phyloP scores from a whole-genome alignment of 2,888 invertebrate species.

The Rotaria magnacalcarata region DNA sequence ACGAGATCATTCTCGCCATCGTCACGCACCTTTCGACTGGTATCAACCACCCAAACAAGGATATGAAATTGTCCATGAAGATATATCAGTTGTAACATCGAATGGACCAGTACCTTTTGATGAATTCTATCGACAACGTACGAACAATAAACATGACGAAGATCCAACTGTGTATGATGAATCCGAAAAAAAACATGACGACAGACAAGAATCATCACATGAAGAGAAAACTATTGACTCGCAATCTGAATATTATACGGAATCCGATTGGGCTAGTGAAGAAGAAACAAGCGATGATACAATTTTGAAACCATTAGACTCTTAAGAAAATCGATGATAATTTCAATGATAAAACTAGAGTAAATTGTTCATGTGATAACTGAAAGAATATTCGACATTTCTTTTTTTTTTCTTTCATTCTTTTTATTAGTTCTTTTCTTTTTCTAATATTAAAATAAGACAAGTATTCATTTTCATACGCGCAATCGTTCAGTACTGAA shows the following conservation, averaged over 20 bases:
- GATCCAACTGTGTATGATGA: background rate
- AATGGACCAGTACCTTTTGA: background rate
- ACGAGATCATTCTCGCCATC: background rate
- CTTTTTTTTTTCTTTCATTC: background rate
- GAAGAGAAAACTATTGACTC: background rate
- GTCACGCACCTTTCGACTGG: conserved; percentile 16
- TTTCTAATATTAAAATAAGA: background rate
- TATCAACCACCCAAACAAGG: conserved; percentile 1
- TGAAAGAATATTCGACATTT: background rate
- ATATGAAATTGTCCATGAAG: background rate
- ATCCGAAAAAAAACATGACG: background rate
- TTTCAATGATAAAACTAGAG: background rate
- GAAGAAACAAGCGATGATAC: background rate
- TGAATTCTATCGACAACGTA: background rate
- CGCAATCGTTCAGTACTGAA: background rate
- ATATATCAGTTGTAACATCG: background rate
- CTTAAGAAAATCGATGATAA: background rate
- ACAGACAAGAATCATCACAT: background rate
- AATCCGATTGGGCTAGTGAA: background rate
- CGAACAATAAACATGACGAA: background rate
- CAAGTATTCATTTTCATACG: background rate
- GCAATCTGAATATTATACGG: background rate
- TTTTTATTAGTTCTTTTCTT: background rate
- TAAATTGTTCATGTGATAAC: background rate
- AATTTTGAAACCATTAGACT: background rate